A percentile compares a stretch with the other conserved stretches of the same genome.
phyloP scores from a whole-genome alignment of 2,797 vertebrate genomes.

The Malacoraja senta region DNA sequence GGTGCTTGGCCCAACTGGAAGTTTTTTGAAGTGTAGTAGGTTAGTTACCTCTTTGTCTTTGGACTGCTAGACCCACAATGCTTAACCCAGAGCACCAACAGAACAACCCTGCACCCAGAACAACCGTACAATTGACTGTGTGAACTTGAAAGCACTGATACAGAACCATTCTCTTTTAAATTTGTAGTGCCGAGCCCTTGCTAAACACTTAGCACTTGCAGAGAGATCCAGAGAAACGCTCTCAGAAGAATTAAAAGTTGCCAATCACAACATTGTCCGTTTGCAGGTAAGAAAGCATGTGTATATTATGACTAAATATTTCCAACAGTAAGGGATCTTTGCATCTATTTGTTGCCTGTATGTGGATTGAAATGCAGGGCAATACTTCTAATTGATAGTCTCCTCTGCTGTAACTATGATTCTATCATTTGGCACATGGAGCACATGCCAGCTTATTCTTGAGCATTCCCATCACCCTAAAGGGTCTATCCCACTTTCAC shows the following conservation, averaged over 20 bases:
- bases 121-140: background rate
- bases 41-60: no score
- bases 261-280: constrained; percentile 82
- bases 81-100: no score
- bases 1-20: no score
- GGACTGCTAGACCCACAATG: no score
- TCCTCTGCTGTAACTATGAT: no score
- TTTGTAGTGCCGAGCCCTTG: constrained; percentile 83
- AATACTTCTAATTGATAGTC: background rate
- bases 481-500: no score
- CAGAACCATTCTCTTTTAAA: constrained; percentile 38
- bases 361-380: background rate
- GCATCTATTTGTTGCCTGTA: background rate
- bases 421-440: no score
- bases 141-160: background rate
- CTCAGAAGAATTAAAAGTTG: constrained; percentile 71
- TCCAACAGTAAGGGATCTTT: background rate
- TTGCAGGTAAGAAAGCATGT: constrained; percentile 72
- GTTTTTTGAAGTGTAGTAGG: no score
- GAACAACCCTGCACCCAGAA: no score
- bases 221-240: constrained; percentile 81
- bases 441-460: no score
- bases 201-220: constrained; percentile 80
- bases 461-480: no score
- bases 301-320: background rate